Percentiles rank a stretch among this genome's conserved stretches.
These are phyloP conservation scores for Halichondria panicea DNA, from an alignment of 37 sponge, comb jelly and placozoan species.

Conservation along the genomic window DNA sequence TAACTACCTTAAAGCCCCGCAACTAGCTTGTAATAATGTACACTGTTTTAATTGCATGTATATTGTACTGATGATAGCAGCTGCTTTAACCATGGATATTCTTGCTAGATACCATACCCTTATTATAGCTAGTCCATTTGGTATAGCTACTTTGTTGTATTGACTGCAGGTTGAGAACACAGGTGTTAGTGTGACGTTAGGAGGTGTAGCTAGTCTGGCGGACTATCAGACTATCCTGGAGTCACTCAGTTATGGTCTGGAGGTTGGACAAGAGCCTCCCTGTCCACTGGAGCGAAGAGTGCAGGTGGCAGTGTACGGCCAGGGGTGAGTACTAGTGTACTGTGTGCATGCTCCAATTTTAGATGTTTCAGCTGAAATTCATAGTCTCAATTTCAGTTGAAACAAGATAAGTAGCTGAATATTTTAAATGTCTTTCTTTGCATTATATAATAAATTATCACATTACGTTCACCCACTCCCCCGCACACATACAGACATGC, in stretches of 20 bases:
- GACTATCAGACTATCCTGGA: constrained; percentile 10
- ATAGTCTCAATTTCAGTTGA: not conserved
- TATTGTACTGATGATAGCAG: too few species aligned
- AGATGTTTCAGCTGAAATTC: not conserved
- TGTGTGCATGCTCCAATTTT: not conserved
- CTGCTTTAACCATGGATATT: too few species aligned
- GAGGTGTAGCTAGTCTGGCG: not conserved
- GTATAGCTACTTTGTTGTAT: too few species aligned
- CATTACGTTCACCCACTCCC: not conserved
- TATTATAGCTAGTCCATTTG: too few species aligned
- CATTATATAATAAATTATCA: too few species aligned
- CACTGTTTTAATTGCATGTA: too few species aligned
- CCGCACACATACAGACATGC: constrained; percentile 11
- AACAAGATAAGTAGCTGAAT: not conserved
- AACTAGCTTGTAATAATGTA: too few species aligned
- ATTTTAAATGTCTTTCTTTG: not conserved
- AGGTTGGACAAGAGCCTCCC: not conserved
- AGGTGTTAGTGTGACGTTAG: not conserved
- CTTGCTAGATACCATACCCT: too few species aligned
- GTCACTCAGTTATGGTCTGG: not conserved
- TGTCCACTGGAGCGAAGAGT: constrained; percentile 34
- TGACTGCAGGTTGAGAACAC: too few species aligned
- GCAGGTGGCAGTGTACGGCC: constrained; percentile 22
- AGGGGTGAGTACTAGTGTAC: constrained; percentile 13
- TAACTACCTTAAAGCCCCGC: too few species aligned